Percentiles rank a stretch among this genome's conserved stretches.
phyloP scores from a whole-genome alignment of 2,888 invertebrate genomes.

The Micoletzkya japonica region DNA sequence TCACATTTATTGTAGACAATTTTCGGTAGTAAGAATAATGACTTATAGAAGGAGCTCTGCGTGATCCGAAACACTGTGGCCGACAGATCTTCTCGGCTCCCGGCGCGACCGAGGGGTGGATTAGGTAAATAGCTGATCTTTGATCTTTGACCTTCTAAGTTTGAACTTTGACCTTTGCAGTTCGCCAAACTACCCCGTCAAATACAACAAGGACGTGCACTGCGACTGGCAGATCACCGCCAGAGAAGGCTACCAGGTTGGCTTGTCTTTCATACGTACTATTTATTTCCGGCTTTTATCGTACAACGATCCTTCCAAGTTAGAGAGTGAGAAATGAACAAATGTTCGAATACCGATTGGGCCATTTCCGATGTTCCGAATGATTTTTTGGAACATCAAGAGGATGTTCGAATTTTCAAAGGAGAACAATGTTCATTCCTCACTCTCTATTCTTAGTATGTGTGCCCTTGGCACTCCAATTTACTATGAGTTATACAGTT shows the following conservation, averaged over 20 bases:
- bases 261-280: not conserved
- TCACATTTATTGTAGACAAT: too few species aligned
- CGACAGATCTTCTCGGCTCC: conserved; percentile 36
- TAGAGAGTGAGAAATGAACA: too few species aligned
- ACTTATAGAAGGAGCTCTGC: not conserved
- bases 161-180: not conserved
- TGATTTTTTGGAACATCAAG: too few species aligned
- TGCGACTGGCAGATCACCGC: conserved; percentile 89
- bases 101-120: conserved; percentile 40
- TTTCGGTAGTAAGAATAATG: too few species aligned
- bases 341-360: too few species aligned
- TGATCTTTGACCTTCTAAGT: not conserved
- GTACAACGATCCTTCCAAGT: too few species aligned
- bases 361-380: too few species aligned
- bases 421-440: too few species aligned
- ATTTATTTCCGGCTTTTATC: not conserved
- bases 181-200: conserved; percentile 86
- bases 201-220: conserved; percentile 81
- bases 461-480: too few species aligned
- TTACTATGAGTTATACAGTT: too few species aligned
- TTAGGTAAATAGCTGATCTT: conserved; percentile 16
- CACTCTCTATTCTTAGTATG: too few species aligned
- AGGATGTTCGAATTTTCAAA: too few species aligned
- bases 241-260: conserved; percentile 45
- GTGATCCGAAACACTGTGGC: conserved; percentile 42